These are phyloP conservation scores for Spheniscus mendiculus DNA, from an alignment of 2,113 vertebrate species.

Conservation along the genomic window DNA sequence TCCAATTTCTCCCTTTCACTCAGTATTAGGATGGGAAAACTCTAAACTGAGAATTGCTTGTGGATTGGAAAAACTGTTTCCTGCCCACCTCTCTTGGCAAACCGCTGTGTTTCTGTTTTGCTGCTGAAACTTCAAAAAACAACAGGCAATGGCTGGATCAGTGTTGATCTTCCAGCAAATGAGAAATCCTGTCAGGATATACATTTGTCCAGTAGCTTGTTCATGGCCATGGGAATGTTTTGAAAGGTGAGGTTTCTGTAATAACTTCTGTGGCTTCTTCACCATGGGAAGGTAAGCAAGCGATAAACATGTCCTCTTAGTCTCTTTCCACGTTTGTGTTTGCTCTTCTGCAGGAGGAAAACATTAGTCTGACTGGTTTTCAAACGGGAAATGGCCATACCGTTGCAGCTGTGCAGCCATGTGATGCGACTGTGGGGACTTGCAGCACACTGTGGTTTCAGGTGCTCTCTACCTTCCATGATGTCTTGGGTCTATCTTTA, in stretches of 20 bases:
- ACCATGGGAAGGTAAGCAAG: conserved; percentile 34
- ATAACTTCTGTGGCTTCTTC: conserved; percentile 51
- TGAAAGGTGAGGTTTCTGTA: conserved; percentile 47
- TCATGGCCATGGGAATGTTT: conserved; percentile 53
- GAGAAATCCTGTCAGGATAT: conserved; percentile 29
- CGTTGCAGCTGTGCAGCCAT: not conserved
- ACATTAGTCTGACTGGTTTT: not conserved
- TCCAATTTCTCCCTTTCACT: not conserved
- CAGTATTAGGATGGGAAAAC: not conserved
- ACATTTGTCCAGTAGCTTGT: not conserved
- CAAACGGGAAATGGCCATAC: not conserved
- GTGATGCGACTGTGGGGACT: not conserved
- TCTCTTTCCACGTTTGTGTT: conserved; percentile 9
- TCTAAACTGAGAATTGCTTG: not conserved
- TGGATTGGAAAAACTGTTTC: conserved; percentile 22
- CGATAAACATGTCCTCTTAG: not conserved
- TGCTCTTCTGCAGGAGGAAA: conserved; percentile 24
- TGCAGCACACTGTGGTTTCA: not conserved
- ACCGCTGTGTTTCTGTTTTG: conserved; percentile 25
- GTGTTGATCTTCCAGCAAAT: not conserved
- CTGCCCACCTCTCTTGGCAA: conserved; percentile 32
- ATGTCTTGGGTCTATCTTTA: not conserved
- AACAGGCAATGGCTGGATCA: not conserved
- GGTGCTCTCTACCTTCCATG: not conserved
- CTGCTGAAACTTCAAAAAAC: conserved; percentile 25